Conservation (phyloP, 2,797 vertebrate species). For the Rhabdophis nuchalis region DNA sequence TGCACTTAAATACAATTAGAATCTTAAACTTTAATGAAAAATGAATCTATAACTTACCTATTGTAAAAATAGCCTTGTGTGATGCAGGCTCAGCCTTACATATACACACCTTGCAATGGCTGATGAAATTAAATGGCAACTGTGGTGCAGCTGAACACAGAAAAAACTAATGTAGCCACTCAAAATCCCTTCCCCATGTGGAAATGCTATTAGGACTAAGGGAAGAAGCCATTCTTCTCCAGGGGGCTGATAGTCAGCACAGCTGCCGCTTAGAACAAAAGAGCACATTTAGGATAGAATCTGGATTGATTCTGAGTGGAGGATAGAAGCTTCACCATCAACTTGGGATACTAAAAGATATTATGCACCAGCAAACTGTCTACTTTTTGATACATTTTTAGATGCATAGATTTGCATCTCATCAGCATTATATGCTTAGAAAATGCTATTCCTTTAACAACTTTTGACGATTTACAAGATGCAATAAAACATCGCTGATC, state of each 20-base stretch:
- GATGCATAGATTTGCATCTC: neutral
- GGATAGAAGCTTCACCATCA: conserved; percentile 7
- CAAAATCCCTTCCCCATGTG: conserved; percentile 10
- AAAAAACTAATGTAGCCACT: conserved; percentile 19
- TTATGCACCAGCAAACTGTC: neutral
- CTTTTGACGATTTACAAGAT: neutral
- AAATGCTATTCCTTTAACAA: neutral
- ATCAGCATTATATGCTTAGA: neutral
- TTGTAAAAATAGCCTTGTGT: neutral
- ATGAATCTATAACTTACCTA: neutral
- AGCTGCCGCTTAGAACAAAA: conserved; percentile 22
- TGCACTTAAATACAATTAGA: neutral
- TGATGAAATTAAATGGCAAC: conserved; percentile 14
- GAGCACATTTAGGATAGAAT: conserved; percentile 6
- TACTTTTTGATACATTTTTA: neutral
- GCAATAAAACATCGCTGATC: neutral
- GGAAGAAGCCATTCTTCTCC: conserved; percentile 9
- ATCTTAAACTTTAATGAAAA: neutral
- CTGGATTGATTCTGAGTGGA: conserved; percentile 20
- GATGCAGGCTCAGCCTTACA: neutral
- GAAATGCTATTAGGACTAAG: conserved; percentile 10
- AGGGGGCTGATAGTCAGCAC: conserved; percentile 33
- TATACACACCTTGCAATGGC: neutral
- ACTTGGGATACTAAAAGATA: neutral
- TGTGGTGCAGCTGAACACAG: conserved; percentile 12